A percentile compares a stretch with the other conserved stretches of the same genome.
Evolutionary conservation across 2,797 vertebrate species (phyloP).

Genomic region (Anableps anableps): DNA sequence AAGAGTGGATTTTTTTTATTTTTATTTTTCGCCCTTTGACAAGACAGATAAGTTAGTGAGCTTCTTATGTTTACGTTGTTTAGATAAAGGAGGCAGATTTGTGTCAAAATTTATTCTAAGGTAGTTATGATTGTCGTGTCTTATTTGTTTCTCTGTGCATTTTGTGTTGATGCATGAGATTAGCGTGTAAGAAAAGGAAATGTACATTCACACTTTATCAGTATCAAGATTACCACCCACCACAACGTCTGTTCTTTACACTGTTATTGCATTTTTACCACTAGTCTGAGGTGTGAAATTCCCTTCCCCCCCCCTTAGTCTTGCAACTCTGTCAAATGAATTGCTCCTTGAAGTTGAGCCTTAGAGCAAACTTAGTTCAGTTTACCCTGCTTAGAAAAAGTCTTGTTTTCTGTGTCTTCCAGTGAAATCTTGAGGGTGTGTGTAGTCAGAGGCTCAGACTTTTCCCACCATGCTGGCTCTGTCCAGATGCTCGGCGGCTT

Average conservation of each 20-base stretch:
- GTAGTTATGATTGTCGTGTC: background rate
- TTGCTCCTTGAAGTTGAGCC: background rate
- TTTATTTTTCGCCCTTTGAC: constrained; percentile 7
- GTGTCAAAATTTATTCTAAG: background rate
- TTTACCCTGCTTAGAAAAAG: constrained; percentile 28
- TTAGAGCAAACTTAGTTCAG: background rate
- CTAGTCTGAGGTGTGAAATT: background rate
- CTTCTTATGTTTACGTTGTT: constrained; percentile 4
- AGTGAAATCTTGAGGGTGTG: constrained; percentile 53
- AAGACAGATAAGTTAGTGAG: constrained; percentile 58
- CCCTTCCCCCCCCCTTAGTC: background rate
- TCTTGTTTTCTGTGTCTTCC: constrained; percentile 64
- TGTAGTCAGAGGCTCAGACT: constrained; percentile 58
- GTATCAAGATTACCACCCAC: background rate
- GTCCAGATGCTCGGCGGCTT: constrained; percentile 47
- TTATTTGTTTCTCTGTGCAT: background rate
- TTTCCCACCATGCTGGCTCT: constrained; percentile 57
- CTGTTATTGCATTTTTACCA: background rate
- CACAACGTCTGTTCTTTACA: background rate
- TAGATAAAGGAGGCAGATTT: constrained; percentile 13
- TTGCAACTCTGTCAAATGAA: background rate
- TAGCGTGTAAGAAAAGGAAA: constrained; percentile 4
- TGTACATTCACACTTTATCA: background rate
- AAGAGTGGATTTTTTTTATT: background rate
- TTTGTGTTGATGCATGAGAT: background rate